Percentiles rank a stretch among this genome's conserved stretches.
Evolutionary conservation across 2,888 invertebrate species (phyloP).

Genomic region (Papilio protenor): DNA sequence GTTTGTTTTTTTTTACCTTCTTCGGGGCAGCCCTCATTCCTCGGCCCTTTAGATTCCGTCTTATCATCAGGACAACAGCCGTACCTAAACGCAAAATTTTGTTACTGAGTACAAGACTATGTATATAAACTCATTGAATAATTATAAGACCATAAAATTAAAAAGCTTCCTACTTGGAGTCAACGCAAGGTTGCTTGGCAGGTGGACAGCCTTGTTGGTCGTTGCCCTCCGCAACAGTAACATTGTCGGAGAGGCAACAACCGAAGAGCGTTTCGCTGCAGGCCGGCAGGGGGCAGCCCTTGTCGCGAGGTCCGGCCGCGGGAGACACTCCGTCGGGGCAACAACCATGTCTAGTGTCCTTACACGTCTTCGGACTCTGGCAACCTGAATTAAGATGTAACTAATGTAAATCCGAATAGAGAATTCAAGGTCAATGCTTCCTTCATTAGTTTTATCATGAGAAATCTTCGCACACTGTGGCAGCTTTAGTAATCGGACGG

Average conservation of each 20-base stretch:
- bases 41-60: conserved; percentile 86
- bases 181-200: conserved; percentile 83
- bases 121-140: neutral
- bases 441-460: neutral
- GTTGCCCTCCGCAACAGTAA: conserved; percentile 91
- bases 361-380: conserved; percentile 88
- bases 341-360: conserved; percentile 90
- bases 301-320: conserved; percentile 87
- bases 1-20: conserved; percentile 52
- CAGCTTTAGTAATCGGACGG: too few species aligned
- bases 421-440: neutral
- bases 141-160: neutral
- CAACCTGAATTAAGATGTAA: conserved; percentile 83
- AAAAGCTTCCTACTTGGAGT: conserved; percentile 76
- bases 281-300: conserved; percentile 90
- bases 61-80: conserved; percentile 90
- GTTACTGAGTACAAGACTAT: neutral
- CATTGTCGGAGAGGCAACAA: conserved; percentile 91
- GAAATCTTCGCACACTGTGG: too few species aligned
- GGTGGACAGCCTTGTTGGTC: conserved; percentile 93
- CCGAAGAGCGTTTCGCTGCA: conserved; percentile 93
- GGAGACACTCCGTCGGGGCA: conserved; percentile 93
- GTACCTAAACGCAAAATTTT: conserved; percentile 61
- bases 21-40: conserved; percentile 80
- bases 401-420: neutral